Evolutionary conservation across 2,888 invertebrate species (phyloP), one percentile per base, ranked within the genome.

Genomic region (Nomada hirtipes): DNA sequence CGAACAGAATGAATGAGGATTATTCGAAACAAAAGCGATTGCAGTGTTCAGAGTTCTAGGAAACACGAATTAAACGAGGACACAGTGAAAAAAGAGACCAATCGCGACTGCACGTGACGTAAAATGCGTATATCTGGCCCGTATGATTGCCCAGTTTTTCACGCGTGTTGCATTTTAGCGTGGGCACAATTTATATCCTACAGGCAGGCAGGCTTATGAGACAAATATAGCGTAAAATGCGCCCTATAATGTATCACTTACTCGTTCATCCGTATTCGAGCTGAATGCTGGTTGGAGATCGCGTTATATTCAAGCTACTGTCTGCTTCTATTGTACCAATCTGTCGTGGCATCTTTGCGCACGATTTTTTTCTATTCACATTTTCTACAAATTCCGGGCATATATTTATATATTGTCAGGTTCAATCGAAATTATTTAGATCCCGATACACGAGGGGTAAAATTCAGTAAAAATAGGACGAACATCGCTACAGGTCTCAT

Each of bases 141-240:
- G 86, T 82, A 85, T 86, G 64, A 83, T 61, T 67, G 83, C 68
- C 61, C 80, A 65, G 65, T 83, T 76, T 79, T 76, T 73, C 73
- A 69, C 53, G 82, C 75, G 69, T 73, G 72, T 50, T 71, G 67
- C 70, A 60, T 68, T 57, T 59, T 59, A 47, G 61, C 53, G 52
- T 18, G 23, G 63, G 23, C 50, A 68, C 53, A 65, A 69, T 64
- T 69, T 59, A 64, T 61, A 76, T 69, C 57, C 23, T 2, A 15
- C 71, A 20, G 76, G 68, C 68, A 76, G 52, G 52, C 63, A 20
- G 18, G 79, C 36, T 47, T 26, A 57, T 23, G 63, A 20, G 64
- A 71, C 44, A 70, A 73, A 73, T 52, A 50, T n/a, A 63, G 20
- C 65, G 53, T 86, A 73, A 86, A 86, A 83, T 71, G 72, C 52